phyloP scores from a whole-genome alignment of 2,113 vertebrate genomes.

The Kryptolebias marmoratus region DNA sequence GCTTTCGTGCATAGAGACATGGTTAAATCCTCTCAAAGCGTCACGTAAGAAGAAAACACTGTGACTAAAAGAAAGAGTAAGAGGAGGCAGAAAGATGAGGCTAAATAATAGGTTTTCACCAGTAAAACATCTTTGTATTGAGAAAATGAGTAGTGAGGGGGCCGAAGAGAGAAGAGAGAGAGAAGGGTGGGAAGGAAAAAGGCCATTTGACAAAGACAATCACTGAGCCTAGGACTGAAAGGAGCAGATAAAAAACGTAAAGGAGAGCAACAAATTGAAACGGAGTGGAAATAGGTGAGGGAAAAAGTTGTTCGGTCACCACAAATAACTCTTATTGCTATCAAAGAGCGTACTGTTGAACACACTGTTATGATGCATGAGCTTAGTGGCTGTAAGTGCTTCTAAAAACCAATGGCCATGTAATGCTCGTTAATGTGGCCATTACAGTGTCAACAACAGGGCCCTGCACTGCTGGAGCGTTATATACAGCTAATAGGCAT shows the following conservation, averaged over 20 bases:
- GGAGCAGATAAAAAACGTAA: slow-evolving; percentile 32
- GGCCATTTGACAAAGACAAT: slow-evolving; percentile 38
- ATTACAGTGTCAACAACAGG: slow-evolving; percentile 63
- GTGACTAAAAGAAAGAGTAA: slow-evolving; percentile 16
- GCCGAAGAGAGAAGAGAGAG: slow-evolving; percentile 14
- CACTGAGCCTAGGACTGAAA: slow-evolving; percentile 15
- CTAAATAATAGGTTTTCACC: slow-evolving; percentile 54
- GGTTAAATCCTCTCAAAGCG: slow-evolving; percentile 55
- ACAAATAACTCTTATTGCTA: slow-evolving; percentile 27
- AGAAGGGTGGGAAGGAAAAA: slow-evolving; percentile 10
- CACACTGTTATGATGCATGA: slow-evolving; percentile 71
- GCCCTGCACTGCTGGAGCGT: slow-evolving; percentile 58
- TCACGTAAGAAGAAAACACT: slow-evolving; percentile 36
- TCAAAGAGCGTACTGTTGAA: slow-evolving; percentile 40
- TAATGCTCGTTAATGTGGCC: slow-evolving; percentile 76
- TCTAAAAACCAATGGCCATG: slow-evolving; percentile 77
- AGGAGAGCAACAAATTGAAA: slow-evolving; percentile 11
- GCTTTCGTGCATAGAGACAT: slow-evolving; percentile 60
- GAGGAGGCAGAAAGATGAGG: slow-evolving; percentile 5
- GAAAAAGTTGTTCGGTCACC: slow-evolving; percentile 9
- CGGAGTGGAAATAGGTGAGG: slow-evolving; percentile 20
- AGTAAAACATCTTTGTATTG: slow-evolving; percentile 50
- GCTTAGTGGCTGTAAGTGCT: slow-evolving; percentile 62
- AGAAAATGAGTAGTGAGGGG: slow-evolving; percentile 38
- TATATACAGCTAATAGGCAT: slow-evolving; percentile 73